Conservation (phyloP, 2,113 vertebrate genomes). For the Castor canadensis region DNA sequence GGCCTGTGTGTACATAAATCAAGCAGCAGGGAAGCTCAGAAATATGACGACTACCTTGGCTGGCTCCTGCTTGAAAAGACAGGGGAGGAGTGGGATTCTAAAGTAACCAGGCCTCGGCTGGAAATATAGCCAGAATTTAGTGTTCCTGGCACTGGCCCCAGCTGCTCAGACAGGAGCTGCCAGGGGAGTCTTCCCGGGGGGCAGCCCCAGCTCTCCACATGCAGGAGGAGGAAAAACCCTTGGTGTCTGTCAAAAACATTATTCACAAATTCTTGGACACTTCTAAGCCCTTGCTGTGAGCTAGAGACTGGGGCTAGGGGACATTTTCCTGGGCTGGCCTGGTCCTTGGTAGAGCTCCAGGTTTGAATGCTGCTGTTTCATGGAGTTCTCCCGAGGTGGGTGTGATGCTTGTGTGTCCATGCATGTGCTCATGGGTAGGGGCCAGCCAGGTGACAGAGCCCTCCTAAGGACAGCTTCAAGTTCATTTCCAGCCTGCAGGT, state of each 20-base stretch:
- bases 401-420: not conserved
- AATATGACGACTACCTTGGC: conserved; percentile 84
- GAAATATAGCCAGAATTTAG: conserved; percentile 83
- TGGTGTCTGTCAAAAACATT: conserved; percentile 70
- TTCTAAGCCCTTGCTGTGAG: conserved; percentile 54
- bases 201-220: conserved; percentile 72
- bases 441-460: fast-evolving
- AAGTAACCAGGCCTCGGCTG: conserved; percentile 83
- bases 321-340: not conserved
- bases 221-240: conserved; percentile 52
- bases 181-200: conserved; percentile 82
- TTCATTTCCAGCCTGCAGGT: not conserved
- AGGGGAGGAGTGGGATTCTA: conserved; percentile 72
- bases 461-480: not conserved
- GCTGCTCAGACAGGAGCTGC: conserved; percentile 79
- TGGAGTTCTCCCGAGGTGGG: not conserved
- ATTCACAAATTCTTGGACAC: conserved; percentile 77
- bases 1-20: conserved; percentile 80
- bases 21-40: conserved; percentile 83
- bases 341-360: not conserved
- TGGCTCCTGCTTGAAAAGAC: conserved; percentile 77
- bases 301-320: not conserved
- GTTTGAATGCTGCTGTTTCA: not conserved
- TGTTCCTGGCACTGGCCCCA: conserved; percentile 83
- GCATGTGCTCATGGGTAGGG: not conserved